These are phyloP conservation scores for Tipula lateralis DNA, from an alignment of 2,888 invertebrate genomes.

Conservation along the genomic window DNA sequence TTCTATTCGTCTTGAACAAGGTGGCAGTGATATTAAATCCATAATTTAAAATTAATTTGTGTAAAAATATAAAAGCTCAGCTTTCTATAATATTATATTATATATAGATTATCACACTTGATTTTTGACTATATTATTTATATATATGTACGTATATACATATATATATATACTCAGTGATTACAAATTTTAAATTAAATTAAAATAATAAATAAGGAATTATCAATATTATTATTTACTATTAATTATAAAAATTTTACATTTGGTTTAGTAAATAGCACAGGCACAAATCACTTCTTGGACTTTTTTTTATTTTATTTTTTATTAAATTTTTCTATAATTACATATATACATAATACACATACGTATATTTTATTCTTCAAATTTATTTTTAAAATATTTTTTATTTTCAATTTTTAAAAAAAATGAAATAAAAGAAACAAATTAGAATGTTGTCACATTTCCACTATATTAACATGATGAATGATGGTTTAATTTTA, in stretches of 20 bases:
- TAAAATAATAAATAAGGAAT: neutral
- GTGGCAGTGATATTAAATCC: constrained; percentile 37
- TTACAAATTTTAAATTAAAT: neutral
- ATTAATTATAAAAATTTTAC: neutral
- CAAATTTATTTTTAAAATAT: neutral
- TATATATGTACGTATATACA: too few relatives aligned
- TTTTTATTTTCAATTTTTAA: neutral
- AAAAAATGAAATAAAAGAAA: neutral
- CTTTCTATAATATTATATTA: neutral
- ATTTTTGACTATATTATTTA: neutral
- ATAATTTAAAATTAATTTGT: constrained; percentile 32
- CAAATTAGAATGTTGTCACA: neutral
- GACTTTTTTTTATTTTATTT: neutral
- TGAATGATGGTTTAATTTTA: neutral
- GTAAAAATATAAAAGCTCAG: neutral
- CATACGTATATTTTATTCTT: neutral
- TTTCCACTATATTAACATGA: neutral
- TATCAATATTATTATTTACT: neutral
- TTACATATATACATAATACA: too few relatives aligned
- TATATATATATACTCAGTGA: neutral
- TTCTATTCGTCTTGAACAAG: constrained; percentile 35
- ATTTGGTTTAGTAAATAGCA: neutral
- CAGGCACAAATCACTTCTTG: neutral
- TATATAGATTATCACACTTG: neutral
- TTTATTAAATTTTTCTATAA: neutral